Base-by-base conservation (phyloP, 2,888 invertebrate genomes). In the Heteromurus nitidus region DNA sequence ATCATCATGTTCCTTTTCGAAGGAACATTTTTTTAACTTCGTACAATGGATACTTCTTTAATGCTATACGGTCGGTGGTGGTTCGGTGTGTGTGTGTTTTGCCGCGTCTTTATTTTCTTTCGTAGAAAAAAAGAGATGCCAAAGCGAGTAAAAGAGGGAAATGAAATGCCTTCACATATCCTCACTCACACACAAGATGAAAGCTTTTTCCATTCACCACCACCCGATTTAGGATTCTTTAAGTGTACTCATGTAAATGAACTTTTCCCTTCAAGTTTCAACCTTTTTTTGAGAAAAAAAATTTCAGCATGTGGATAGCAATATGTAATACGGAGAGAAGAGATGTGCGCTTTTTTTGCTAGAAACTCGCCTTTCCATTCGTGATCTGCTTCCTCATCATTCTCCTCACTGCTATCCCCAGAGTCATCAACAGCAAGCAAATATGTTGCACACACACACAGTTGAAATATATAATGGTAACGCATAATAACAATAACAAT, bases 401-500 rank as follows among this genome's bases (percentile, higher is more conserved):
- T 65, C 62, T 47, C 50, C 31, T 22, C 36, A 30, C 18, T 30
- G 30, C 36, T 60, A 58, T 70, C 80, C 80, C 80, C 72, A 50
- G 80, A 80, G 80, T 80, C 72, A 80, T 80, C 80, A 80, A 44
- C 36, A 47, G 44, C 42, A 24, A 76, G 47, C 58, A 65, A 24
- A 11, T 64, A 13, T 31, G 24, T 11, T 22, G 22, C 3, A 47
- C 18, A 36, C 24, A 62, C 20, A 18, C 20, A 47, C 47, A 28
- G 22, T 74, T 74, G 26, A 30, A 62, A 44, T 50, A 62, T 20
- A 24, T 62, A 62, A 30, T 24, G 20, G 18, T 44, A 47, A 65
- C 70, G 72, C n/a, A 79, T 79, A 79, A 79, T 79, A 79, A 79
- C 79, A 79, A 72, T 79, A 79, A 79, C 79, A 79, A 79, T 79